phyloP scores from a whole-genome alignment of 2,888 invertebrate genomes.

The Notodonta dromedarius region DNA sequence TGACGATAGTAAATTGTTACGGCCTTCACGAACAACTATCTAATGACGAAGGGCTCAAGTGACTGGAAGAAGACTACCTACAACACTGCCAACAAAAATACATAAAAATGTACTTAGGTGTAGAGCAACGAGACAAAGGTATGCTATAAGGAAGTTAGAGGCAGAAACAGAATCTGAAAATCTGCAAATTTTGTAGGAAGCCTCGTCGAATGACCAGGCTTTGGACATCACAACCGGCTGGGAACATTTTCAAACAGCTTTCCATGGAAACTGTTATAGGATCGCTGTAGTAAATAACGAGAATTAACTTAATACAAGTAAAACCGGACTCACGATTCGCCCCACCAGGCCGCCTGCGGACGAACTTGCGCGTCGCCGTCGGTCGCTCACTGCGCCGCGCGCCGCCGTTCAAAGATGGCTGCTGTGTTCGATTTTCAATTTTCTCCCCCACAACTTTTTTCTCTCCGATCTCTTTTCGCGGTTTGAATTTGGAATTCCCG shows the following conservation, averaged over 20 bases:
- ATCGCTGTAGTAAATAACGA: conserved; percentile 29
- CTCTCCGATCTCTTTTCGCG: conserved; percentile 49
- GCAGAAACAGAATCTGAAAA: no score
- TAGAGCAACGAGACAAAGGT: no score
- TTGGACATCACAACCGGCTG: no score
- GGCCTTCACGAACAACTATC: conserved; percentile 31
- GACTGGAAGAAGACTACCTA: not conserved
- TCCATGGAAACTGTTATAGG: conserved; percentile 37
- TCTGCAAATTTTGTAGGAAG: not conserved
- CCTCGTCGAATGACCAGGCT: no score
- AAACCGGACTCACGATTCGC: conserved; percentile 76
- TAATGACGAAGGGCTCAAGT: conserved; percentile 23
- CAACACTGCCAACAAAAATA: no score
- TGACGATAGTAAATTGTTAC: conserved; percentile 24
- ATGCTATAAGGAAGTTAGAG: no score
- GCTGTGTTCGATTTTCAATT: conserved; percentile 49
- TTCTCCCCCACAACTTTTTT: conserved; percentile 46
- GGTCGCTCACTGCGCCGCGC: conserved; percentile 69
- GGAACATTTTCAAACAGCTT: conserved; percentile 32
- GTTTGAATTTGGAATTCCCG: conserved; percentile 50
- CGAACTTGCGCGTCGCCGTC: conserved; percentile 61
- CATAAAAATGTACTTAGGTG: no score
- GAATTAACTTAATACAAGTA: conserved; percentile 26
- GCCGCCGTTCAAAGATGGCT: conserved; percentile 62
- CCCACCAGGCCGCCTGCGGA: conserved; percentile 67